Conservation (phyloP, 2,113 vertebrate genomes). For the Urocitellus parryii region DNA sequence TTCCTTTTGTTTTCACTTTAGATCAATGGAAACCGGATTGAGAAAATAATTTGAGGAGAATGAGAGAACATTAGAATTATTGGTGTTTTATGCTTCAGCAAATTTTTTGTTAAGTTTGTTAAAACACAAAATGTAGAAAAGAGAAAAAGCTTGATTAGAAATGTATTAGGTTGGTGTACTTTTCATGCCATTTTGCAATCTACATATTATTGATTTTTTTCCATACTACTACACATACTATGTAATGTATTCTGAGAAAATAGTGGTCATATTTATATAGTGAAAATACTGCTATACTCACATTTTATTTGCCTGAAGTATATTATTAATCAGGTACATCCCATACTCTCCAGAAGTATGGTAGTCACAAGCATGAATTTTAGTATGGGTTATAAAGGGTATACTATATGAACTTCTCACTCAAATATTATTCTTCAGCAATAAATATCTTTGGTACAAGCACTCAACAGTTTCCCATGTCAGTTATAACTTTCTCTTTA, state of each 20-base stretch:
- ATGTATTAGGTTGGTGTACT: neutral
- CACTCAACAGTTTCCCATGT: neutral
- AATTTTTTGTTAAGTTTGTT: neutral
- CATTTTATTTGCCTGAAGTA: conserved; percentile 29
- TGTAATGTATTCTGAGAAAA: conserved; percentile 28
- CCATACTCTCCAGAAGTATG: neutral
- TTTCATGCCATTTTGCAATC: neutral
- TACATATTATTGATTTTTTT: neutral
- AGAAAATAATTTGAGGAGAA: neutral
- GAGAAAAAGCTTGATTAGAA: neutral
- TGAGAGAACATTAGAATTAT: neutral
- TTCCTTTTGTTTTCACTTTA: neutral
- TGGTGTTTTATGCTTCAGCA: neutral
- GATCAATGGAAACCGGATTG: neutral
- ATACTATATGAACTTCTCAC: conserved; percentile 39
- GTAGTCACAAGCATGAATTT: conserved; percentile 39
- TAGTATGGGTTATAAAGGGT: conserved; percentile 42
- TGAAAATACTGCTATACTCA: neutral
- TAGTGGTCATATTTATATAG: neutral
- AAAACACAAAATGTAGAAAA: neutral
- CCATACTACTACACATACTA: neutral
- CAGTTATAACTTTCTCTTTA: conserved; percentile 25
- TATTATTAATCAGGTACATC: conserved; percentile 45
- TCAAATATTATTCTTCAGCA: conserved; percentile 57
- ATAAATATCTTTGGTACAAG: conserved; percentile 15